Base-by-base conservation (phyloP, 1,140 invertebrate species). In the Andrena cerasifolii region DNA sequence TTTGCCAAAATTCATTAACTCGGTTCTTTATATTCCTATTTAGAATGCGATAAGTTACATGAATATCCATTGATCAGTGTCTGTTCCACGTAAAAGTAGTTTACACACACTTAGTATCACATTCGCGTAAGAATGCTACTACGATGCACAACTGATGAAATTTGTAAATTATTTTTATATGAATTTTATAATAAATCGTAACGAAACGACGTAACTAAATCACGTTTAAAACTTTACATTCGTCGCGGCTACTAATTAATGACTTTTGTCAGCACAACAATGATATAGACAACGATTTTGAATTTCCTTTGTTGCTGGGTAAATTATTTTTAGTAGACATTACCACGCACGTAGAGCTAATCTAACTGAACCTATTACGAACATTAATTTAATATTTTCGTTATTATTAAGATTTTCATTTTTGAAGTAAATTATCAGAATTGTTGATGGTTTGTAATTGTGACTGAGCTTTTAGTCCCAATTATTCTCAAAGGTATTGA, bases 1-100 rank as follows among this genome's bases (percentile, higher is more conserved):
- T 49, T 43, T 74, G 43, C 14, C 16, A 12, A 74, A 54, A 53
- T 66, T 45, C 36, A 66, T 43, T 33, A 36, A 75, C 12, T 24
- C 21, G 1, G 21, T 45, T 54, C 24, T 31, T 51, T 51, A 51
- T n/a, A 51, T 51, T 14, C 24, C 10, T 51, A 24, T 51, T 49
- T n/a, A 51, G 8, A 31, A 6, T 21, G 12, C 4, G 43, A 18
- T 43, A 45, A 1, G 54, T 28, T 70, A 45, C 26, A 54, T 16
- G 31, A 58, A 18, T 58, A 40, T 12, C 18, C 16, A 18, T 16
- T 40, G 24, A n/a, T 28, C 12, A 36, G 21, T 16, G 16, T 24
- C 53, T 18, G 21, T 7, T 51, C 6, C 16, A 31, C 18, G 31
- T 56, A 56, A 31, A 31, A 56, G 31, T 18, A 31, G 24, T 54